Conservation (phyloP, 2,888 invertebrate species). For the Sarcophaga caerulescens region DNA sequence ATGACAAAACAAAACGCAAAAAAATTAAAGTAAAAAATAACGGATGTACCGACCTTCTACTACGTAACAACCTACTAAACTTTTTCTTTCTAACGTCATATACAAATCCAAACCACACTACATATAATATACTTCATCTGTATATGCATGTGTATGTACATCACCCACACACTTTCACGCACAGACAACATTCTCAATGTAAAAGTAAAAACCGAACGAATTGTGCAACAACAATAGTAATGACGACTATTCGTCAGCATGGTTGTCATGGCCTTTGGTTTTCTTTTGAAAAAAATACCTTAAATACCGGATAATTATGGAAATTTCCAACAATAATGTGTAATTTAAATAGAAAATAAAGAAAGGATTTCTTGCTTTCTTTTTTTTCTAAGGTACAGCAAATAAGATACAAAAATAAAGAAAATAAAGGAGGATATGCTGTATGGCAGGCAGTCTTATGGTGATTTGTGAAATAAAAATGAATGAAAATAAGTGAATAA, state of each 20-base stretch:
- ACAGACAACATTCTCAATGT: background rate
- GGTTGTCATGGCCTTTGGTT: constrained; percentile 28
- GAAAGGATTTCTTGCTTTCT: background rate
- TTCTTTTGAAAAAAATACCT: background rate
- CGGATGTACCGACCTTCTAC: constrained; percentile 41
- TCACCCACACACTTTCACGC: background rate
- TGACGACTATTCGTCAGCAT: constrained; percentile 18
- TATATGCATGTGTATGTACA: too few species aligned
- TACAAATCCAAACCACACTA: background rate
- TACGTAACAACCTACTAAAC: constrained; percentile 52
- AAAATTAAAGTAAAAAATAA: constrained; percentile 13
- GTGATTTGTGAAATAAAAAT: too few species aligned
- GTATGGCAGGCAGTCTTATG: too few species aligned
- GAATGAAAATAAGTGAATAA: too few species aligned
- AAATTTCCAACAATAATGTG: background rate
- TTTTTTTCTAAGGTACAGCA: background rate
- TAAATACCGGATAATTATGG: background rate
- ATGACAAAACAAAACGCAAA: background rate
- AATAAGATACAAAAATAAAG: too few species aligned
- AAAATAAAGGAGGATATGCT: too few species aligned
- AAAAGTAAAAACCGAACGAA: constrained; percentile 44
- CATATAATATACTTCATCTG: too few species aligned
- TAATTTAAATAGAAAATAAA: background rate
- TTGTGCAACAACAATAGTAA: constrained; percentile 46
- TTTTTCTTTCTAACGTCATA: constrained; percentile 17